Base-by-base conservation (phyloP, 2,888 invertebrate genomes). In the Tubiluchus corallicola region DNA sequence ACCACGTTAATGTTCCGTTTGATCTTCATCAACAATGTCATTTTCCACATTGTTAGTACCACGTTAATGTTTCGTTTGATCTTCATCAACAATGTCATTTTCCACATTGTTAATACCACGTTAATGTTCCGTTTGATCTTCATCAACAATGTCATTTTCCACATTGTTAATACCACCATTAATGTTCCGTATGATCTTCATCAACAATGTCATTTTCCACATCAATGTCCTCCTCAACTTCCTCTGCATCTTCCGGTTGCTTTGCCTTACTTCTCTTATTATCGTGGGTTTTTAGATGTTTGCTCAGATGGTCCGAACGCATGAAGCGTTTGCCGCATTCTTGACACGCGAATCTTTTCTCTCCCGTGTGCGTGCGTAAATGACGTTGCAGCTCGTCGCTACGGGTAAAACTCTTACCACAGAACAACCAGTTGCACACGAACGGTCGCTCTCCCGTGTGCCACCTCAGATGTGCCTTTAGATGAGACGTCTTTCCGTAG, bases 401-500 rank as follows among this genome's bases (percentile, higher is more conserved):
- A 55, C 87, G 73, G 49, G 92, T 94, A 68, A 94, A 94, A 53
- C 88, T 72, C 67, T 92, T 92, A 50, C 88, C 90, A 69, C 92
- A 94, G 68, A 90, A 92, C 58, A 92, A 69, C 92, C 92, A 94
- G 69, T 87, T 88, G 71, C 92, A 94, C 46, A 88, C 87, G 67
- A 87, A 88, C 19, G 94, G 94, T 55, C 92, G 72, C 67, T 94
- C 94, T 46, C 90, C 90, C 38, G 88, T 88, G 69, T 96, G 96
- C 94, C 94, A 94, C 61, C 94, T 76, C 48, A 96, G 73, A 68
- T 96, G 96, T 42, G 96, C 96, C 71, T 96, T 96, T 61, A 98
- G 71, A 71, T 96, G 96, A 46, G 92, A 92, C 44, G 92, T 92
- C 71, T 94, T 94, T 51, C 88, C 88, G 69, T 98, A 96, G 44